Base-by-base conservation (phyloP, 35 echinoderm and acorn worm genomes). In the Amphiura filiformis region DNA sequence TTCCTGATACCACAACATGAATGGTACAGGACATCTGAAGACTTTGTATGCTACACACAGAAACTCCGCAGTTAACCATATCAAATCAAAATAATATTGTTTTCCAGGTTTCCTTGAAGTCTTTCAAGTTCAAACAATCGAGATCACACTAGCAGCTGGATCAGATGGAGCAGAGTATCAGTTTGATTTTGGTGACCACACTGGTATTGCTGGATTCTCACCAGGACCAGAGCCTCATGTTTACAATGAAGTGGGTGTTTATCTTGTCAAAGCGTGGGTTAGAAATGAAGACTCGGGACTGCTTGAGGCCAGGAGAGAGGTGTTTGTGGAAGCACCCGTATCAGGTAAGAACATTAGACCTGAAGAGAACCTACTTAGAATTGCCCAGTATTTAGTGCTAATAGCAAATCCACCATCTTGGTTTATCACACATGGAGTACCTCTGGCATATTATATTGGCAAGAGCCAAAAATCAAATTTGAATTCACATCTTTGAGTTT, bases 111-210 rank as follows among this genome's bases (percentile, higher is more conserved):
- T 52, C 36, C 37, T 91, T 64, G 89, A 85, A 78, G 75, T 91
- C 5, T 91, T 84, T 56, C 35, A 91, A 39, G 81, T 36, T 31
- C 78, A 36, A 20, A 64, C 40, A 34, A 56, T 91, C 4, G 38
- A 78, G 31, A 85, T 56, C 13, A 85, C 81, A 28, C 41, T 91
- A 35, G 81, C 32, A 49, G 82, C 38, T 64, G 89, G 89, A 13
- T 35, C 3, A 26, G 89, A 91, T 0, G 76, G 65, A 7, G 38
- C 89, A 37, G 65, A 84, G 9, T 91, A 78, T 49, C 35, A 31
- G 0, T 91, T 91, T 85, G 82, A 91, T 42, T 91, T 85, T 91
- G 89, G 89, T 37, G 89, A 91, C 77, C 22, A 31, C 33, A 91
- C 89, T 35, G 75, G 81, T 15, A 65, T 91, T 30, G 35, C 39